Base-by-base conservation (phyloP, 2,797 vertebrate species). In the Podarcis lilfordi region DNA sequence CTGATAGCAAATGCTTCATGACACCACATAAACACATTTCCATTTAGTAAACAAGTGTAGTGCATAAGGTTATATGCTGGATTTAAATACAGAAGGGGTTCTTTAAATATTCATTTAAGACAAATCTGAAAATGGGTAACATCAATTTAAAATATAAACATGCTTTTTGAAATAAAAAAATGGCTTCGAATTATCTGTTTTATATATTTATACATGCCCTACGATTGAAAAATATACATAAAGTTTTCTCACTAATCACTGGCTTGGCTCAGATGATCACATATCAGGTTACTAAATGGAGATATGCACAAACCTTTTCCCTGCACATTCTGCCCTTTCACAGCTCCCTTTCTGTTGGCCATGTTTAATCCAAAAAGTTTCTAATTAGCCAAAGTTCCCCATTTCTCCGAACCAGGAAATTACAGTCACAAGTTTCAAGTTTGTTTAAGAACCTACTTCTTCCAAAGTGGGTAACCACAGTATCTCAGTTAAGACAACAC, bases 1-100 rank as follows among this genome's bases (percentile, higher is more conserved):
- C 64, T 66, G 25, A 40, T 25, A 64, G 83, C 11, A 90, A 91
- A 80, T 55, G 32, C 66, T 86, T 37, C 83, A 89, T 88, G 86
- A 80, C 21, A 85, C 10, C 43, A 35, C 17, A 86, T 0, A 0
- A 91, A 66, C 50, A 86, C 78, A 13, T 78, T 77, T 77, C 69
- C 86, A 81, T 77, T 91, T 66, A 25, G 25, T 88, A 66, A 71
- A 0, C 2, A 77, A 84, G 3, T 3, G 7, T 9, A 74, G 13
- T 3, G 64, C 43, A 1, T 25, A 85, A 88, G 43, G 87, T 45
- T 25, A 68, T 0, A 1, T 13, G 0, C 2, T 0, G 37, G 43
- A 32, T 68, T 74, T 25, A 84, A 92, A 88, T 86, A 86, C 8
- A 82, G 68, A 79, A 15, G 2, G 71, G 72, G 79, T 7, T 81